Evolutionary conservation across 2,797 vertebrate species (phyloP).

Genomic region (Melanotaenia pygmaea): DNA sequence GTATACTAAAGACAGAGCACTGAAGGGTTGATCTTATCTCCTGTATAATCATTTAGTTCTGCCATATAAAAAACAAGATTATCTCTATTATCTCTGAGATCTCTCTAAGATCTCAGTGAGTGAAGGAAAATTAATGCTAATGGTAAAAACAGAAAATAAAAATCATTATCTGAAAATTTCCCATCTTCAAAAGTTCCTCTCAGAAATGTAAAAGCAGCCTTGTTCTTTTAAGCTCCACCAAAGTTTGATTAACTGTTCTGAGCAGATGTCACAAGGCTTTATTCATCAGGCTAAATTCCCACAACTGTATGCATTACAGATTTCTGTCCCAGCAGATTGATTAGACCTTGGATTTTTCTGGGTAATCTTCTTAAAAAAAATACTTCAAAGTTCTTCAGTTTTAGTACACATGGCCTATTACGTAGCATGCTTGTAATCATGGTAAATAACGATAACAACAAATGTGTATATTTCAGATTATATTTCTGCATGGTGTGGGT

Average conservation of each 20-base stretch:
- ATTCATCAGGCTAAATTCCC: not conserved
- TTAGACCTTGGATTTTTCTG: not conserved
- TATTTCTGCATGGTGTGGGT: too few species aligned
- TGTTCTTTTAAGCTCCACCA: not conserved
- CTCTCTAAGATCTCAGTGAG: not conserved
- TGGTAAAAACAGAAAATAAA: not conserved
- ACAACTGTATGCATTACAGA: not conserved
- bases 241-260: slow-evolving; percentile 2
- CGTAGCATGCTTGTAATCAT: too few species aligned
- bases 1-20: too few species aligned
- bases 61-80: not conserved
- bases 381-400: not conserved
- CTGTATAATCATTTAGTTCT: not conserved
- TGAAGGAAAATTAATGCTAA: not conserved
- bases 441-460: too few species aligned
- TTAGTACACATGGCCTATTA: too few species aligned
- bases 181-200: slow-evolving; percentile 9
- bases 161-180: not conserved
- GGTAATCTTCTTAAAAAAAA: not conserved
- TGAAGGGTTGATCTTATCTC: not conserved
- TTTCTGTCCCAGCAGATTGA: not conserved
- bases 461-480: too few species aligned
- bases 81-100: not conserved
- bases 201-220: not conserved
- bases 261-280: not conserved